A percentile compares a stretch with the other conserved stretches of the same genome.
Evolutionary conservation across 2,113 vertebrate genomes (phyloP).

Genomic region (Cyprichromis sp.): DNA sequence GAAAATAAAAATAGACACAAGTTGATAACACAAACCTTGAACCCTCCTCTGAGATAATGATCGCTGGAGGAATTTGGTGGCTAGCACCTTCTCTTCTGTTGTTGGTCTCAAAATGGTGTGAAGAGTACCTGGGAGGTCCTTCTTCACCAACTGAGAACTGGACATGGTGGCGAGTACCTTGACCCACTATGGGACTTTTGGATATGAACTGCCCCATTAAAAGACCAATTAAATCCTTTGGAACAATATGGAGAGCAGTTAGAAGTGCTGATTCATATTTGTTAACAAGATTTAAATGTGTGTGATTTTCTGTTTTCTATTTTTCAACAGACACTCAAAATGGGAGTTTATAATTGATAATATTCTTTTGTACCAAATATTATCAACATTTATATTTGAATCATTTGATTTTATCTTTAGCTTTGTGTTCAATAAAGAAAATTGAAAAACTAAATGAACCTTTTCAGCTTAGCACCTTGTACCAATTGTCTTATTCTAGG

Average conservation of each 20-base stretch:
- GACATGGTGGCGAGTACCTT: neutral
- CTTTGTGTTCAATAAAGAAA: neutral
- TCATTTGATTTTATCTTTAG: neutral
- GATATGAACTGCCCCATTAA: conserved; percentile 53
- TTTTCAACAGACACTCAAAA: neutral
- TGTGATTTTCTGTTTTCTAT: neutral
- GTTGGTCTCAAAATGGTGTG: neutral
- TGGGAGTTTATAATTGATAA: rapidly evolving
- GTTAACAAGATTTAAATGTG: neutral
- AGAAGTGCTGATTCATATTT: neutral
- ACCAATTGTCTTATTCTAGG: neutral
- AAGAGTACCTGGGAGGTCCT: conserved; percentile 11
- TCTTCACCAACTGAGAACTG: conserved; percentile 27
- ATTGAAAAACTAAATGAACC: neutral
- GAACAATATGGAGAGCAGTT: neutral
- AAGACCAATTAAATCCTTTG: neutral
- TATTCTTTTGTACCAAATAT: neutral
- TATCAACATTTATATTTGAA: neutral
- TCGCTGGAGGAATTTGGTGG: neutral
- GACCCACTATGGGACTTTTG: neutral
- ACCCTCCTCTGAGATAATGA: neutral
- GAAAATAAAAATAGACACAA: neutral
- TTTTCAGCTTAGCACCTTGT: neutral
- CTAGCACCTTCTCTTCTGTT: neutral
- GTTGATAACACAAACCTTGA: neutral